phyloP scores from a whole-genome alignment of 2,113 vertebrate species.

The Cebidichthys violaceus region DNA sequence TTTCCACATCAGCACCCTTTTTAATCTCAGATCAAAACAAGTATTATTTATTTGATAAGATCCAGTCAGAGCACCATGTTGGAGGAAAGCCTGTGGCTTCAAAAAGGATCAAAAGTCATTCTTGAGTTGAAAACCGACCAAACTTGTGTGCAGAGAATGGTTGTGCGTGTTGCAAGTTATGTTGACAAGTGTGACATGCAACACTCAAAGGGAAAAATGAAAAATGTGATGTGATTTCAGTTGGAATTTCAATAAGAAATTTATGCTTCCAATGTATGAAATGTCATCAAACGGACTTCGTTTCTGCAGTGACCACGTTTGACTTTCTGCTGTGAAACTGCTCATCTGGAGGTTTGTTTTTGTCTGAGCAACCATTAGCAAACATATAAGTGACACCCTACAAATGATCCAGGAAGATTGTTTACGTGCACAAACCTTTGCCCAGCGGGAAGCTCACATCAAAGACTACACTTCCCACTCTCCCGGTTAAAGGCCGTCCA shows the following conservation, averaged over 20 bases:
- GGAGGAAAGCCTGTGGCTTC: background rate
- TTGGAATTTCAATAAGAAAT: conserved; percentile 8
- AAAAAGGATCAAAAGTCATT: conserved; percentile 22
- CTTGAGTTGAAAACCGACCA: background rate
- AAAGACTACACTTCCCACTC: conserved; percentile 63
- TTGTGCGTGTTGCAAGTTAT: background rate
- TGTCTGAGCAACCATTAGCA: conserved; percentile 18
- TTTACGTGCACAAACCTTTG: conserved; percentile 59
- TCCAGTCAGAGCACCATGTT: background rate
- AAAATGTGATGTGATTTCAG: background rate
- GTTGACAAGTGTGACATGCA: background rate
- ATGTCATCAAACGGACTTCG: background rate
- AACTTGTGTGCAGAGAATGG: background rate
- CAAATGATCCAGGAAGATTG: conserved; percentile 51
- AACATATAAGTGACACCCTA: conserved; percentile 17
- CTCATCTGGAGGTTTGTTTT: conserved; percentile 27
- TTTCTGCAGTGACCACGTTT: background rate
- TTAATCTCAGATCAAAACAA: conserved; percentile 58
- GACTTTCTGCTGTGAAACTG: background rate
- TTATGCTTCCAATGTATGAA: background rate
- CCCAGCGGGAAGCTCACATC: conserved; percentile 60
- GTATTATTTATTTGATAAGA: conserved; percentile 58
- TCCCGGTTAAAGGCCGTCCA: conserved; percentile 42
- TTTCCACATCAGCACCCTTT: conserved; percentile 68
- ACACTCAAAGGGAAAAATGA: background rate